phyloP scores from a whole-genome alignment of 1,140 invertebrate species.

The Sycobia sp. region DNA sequence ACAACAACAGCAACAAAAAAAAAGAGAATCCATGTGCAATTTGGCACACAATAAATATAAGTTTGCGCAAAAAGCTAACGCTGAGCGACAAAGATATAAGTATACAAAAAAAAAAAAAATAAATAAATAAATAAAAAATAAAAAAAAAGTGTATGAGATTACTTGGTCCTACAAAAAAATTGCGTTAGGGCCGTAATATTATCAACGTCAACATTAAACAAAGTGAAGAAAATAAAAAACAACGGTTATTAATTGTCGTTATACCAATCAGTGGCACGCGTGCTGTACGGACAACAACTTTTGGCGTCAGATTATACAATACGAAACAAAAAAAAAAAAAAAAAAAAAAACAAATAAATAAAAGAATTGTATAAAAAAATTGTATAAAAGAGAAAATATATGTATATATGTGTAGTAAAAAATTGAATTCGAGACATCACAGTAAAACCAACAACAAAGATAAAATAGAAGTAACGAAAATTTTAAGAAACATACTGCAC shows the following conservation, averaged over 20 bases:
- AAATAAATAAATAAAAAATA: too few species aligned
- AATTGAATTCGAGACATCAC: conserved; percentile 23
- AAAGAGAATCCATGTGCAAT: too few species aligned
- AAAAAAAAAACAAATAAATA: not conserved
- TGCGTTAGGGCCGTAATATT: conserved; percentile 9
- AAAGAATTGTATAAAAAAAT: not conserved
- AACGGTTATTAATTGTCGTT: too few species aligned
- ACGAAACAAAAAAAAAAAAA: not conserved
- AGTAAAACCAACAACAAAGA: conserved; percentile 6
- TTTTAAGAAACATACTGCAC: not conserved
- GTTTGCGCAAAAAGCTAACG: conserved; percentile 20
- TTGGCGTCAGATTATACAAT: not conserved
- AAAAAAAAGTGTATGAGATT: conserved; percentile 3
- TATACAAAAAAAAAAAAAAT: too few species aligned
- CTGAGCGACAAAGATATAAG: conserved; percentile 16
- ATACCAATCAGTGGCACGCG: too few species aligned
- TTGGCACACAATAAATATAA: conserved; percentile 12
- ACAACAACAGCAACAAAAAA: too few species aligned
- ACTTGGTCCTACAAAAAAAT: conserved; percentile 26
- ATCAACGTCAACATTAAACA: not conserved
- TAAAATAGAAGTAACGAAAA: too few species aligned
- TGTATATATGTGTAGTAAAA: not conserved
- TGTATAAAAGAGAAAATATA: not conserved
- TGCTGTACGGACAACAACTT: too few species aligned
- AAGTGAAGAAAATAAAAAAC: conserved; percentile 1